Percentiles rank a stretch among this genome's conserved stretches.
Evolutionary conservation across 1,140 invertebrate genomes (phyloP).

Genomic region (Lethrus apterus): DNA sequence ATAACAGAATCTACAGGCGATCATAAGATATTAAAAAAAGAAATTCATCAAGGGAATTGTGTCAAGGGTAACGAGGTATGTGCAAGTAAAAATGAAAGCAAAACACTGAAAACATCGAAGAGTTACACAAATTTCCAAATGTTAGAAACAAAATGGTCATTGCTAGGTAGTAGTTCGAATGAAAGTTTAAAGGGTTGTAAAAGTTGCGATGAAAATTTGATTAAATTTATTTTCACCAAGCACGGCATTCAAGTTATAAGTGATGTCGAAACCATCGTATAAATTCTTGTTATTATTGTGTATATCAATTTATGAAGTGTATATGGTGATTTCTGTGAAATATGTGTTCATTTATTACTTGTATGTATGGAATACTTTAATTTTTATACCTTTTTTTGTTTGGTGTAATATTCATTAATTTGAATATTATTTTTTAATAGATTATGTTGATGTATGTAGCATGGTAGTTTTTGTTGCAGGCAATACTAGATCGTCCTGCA

Average conservation of each 20-base stretch:
- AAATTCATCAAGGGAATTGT: not conserved
- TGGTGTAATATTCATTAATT: not conserved
- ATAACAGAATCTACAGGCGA: conserved; percentile 43
- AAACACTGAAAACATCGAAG: conserved; percentile 36
- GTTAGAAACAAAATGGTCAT: conserved; percentile 14
- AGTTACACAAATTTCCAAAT: conserved; percentile 37
- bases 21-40: conserved; percentile 36
- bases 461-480: conserved; percentile 37
- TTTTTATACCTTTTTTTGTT: conserved; percentile 7
- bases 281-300: conserved; percentile 23
- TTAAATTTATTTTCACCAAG: conserved; percentile 63
- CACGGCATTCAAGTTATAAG: conserved; percentile 68
- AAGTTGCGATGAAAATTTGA: conserved; percentile 55
- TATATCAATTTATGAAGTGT: not conserved
- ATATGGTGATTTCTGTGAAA: not conserved
- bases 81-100: conserved; percentile 24
- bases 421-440: conserved; percentile 5
- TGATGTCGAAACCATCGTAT: conserved; percentile 65
- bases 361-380: not conserved
- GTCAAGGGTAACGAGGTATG: conserved; percentile 37
- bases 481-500: conserved; percentile 35
- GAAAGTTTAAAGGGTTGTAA: conserved; percentile 38
- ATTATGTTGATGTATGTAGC: conserved; percentile 18
- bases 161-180: conserved; percentile 32
- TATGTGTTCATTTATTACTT: not conserved